Conservation (phyloP, 2,888 invertebrate species). For the Eilema caniola region DNA sequence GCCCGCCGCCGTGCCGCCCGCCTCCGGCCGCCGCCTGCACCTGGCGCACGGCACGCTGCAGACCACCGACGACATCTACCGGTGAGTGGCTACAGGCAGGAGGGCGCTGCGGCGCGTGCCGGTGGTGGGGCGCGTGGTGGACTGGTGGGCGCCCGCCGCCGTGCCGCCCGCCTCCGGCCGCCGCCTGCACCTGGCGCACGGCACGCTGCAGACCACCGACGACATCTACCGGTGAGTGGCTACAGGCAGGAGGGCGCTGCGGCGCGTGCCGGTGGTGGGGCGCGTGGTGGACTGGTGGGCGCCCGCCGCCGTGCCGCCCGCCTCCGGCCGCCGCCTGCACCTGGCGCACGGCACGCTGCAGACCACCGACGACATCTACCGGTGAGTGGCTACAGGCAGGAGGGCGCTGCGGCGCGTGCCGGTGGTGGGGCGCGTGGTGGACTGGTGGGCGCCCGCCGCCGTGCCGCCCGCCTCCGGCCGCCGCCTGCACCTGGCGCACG, state of each 20-base stretch:
- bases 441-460: constrained; percentile 96
- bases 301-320: constrained; percentile 88
- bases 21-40: constrained; percentile 92
- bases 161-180: constrained; percentile 88
- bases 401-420: too few species aligned
- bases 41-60: constrained; percentile 91
- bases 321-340: constrained; percentile 91
- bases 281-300: constrained; percentile 99
- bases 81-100: constrained; percentile 42
- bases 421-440: constrained; percentile 92
- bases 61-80: constrained; percentile 80
- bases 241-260: too few species aligned
- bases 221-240: too few species aligned
- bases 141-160: constrained; percentile 96
- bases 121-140: constrained; percentile 92
- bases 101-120: constrained; percentile 76
- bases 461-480: constrained; percentile 88
- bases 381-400: too few species aligned
- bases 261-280: constrained; percentile 73
- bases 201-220: constrained; percentile 87
- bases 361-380: too few species aligned
- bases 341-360: constrained; percentile 93
- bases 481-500: constrained; percentile 94
- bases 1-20: constrained; percentile 87
- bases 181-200: constrained; percentile 94